Percentiles rank a stretch among this genome's conserved stretches.
Conservation (phyloP, 2,888 invertebrate genomes). For the Ochropleura plecta region DNA sequence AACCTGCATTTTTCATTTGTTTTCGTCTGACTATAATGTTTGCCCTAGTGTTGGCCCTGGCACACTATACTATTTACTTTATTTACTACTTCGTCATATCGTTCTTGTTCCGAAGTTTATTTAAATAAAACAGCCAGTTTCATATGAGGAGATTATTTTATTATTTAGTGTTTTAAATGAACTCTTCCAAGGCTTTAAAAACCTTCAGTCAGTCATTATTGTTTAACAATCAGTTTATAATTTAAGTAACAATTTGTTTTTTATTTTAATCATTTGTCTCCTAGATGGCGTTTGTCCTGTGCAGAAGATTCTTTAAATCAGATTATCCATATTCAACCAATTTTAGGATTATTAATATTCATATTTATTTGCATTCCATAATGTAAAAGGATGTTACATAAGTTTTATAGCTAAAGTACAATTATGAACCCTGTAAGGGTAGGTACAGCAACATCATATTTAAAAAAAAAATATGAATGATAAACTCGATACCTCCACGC, state of each 20-base stretch:
- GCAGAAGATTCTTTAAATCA: not conserved
- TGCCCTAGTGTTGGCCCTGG: conserved; percentile 50
- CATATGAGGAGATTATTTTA: conserved; percentile 22
- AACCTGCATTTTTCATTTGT: conserved; percentile 12
- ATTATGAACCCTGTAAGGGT: too few relatives aligned
- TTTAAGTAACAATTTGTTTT: not conserved
- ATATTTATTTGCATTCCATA: too few relatives aligned
- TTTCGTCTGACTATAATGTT: conserved; percentile 36
- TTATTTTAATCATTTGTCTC: not conserved
- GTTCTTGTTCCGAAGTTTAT: conserved; percentile 33
- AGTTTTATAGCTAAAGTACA: too few relatives aligned
- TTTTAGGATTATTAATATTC: not conserved
- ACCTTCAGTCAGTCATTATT: not conserved
- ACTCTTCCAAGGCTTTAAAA: not conserved
- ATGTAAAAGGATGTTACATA: too few relatives aligned
- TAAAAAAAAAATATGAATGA: too few relatives aligned
- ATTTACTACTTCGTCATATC: conserved; percentile 47
- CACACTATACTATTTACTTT: conserved; percentile 54
- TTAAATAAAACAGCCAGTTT: conserved; percentile 34
- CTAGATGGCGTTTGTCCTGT: not conserved
- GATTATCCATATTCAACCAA: not conserved
- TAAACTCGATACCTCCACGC: too few relatives aligned
- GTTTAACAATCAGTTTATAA: not conserved
- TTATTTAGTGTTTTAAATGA: not conserved
- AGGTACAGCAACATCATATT: too few relatives aligned